Percentiles rank a stretch among this genome's conserved stretches.
phyloP scores from a whole-genome alignment of 2,888 invertebrate species.

The Mythimna pallens region DNA sequence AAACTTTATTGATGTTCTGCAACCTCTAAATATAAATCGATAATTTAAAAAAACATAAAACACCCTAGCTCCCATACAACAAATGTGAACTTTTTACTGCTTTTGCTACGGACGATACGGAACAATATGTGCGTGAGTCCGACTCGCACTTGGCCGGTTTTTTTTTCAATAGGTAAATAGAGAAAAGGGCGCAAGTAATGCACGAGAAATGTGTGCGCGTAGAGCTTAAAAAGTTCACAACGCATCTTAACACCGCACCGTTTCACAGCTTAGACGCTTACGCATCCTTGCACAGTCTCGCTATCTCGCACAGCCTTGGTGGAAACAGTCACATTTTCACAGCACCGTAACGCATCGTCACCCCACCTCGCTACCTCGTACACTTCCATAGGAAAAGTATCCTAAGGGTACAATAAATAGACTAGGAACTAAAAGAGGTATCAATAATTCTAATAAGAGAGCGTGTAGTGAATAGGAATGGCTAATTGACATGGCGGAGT shows the following conservation, averaged over 20 bases:
- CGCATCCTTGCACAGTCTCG: neutral
- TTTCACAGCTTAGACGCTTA: neutral
- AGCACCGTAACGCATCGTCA: neutral
- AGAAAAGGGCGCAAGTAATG: too few relatives aligned
- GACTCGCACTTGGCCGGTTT: too few relatives aligned
- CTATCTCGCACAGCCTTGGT: neutral
- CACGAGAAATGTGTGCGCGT: neutral
- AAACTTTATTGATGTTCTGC: too few relatives aligned
- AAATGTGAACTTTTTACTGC: too few relatives aligned
- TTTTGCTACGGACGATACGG: too few relatives aligned
- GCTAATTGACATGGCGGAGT: conserved; percentile 57
- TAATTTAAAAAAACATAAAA: too few relatives aligned
- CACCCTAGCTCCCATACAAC: too few relatives aligned
- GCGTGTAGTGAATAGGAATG: conserved; percentile 47
- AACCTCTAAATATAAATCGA: too few relatives aligned
- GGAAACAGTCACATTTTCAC: neutral
- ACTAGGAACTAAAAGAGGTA: conserved; percentile 41
- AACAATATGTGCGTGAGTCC: too few relatives aligned
- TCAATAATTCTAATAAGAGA: conserved; percentile 58
- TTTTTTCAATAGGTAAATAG: too few relatives aligned
- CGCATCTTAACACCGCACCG: too few relatives aligned
- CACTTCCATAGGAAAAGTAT: neutral
- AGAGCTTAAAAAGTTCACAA: too few relatives aligned
- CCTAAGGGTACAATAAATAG: conserved; percentile 29
- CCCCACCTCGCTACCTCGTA: neutral